Percentiles rank a stretch among this genome's conserved stretches.
phyloP scores from a whole-genome alignment of 2,113 vertebrate species.

The Sturnus vulgaris region DNA sequence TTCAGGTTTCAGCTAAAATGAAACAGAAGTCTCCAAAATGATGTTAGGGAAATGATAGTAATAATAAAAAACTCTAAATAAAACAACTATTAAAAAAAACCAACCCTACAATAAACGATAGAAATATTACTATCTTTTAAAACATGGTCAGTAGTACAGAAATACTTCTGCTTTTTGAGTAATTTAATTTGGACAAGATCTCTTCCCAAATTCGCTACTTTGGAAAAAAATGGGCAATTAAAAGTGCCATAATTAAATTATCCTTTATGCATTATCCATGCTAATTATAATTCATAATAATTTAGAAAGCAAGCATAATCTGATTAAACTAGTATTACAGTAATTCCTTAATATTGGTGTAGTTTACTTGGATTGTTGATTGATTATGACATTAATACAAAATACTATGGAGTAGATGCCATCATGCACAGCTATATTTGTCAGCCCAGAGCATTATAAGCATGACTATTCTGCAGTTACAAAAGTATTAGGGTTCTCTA shows the following conservation, averaged over 20 bases:
- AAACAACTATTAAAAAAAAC: background rate
- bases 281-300: background rate
- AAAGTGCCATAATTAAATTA: background rate
- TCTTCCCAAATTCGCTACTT: background rate
- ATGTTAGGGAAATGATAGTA: background rate
- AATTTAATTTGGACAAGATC: background rate
- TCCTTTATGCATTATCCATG: background rate
- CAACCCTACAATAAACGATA: background rate
- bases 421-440: background rate
- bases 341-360: background rate
- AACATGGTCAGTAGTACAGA: background rate
- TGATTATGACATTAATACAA: background rate
- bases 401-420: background rate
- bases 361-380: background rate
- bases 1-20: background rate
- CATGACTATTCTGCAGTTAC: background rate
- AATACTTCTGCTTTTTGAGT: background rate
- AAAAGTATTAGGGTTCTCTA: background rate
- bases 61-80: background rate
- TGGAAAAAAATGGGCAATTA: background rate
- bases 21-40: background rate
- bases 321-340: background rate
- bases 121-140: background rate
- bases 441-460: background rate
- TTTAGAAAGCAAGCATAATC: background rate